phyloP scores from a whole-genome alignment of 2,888 invertebrate species.

The Yponomeuta cagnagella region DNA sequence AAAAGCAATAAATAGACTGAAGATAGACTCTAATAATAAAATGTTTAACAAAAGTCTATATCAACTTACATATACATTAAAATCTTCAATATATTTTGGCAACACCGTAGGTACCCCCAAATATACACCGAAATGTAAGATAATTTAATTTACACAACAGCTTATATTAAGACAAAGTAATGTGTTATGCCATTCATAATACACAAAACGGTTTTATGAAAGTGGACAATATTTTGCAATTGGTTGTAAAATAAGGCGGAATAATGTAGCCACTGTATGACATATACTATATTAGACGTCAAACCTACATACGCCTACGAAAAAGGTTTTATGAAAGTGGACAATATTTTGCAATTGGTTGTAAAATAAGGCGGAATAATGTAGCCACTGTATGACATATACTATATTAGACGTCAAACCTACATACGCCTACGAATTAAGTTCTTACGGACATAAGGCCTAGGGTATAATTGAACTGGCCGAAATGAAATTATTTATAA shows the following conservation, averaged over 20 bases:
- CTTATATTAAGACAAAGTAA: background rate
- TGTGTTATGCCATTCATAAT: too few species aligned
- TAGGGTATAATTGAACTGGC: background rate
- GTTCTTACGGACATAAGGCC: background rate
- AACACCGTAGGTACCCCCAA: conserved; percentile 64
- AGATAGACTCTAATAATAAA: conserved; percentile 71
- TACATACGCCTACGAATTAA: background rate
- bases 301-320: background rate
- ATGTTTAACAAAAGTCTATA: conserved; percentile 52
- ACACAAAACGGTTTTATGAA: background rate
- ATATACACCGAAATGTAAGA: background rate
- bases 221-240: conserved; percentile 26
- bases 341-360: conserved; percentile 26
- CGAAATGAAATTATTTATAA: background rate
- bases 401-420: background rate
- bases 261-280: background rate
- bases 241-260: conserved; percentile 27
- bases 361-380: conserved; percentile 26
- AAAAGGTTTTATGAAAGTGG: too few species aligned
- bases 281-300: background rate
- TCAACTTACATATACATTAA: conserved; percentile 45
- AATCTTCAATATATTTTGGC: conserved; percentile 58
- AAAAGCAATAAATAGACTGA: conserved; percentile 72
- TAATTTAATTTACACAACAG: background rate
- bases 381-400: background rate